A percentile compares a stretch with the other conserved stretches of the same genome.
Conservation (phyloP, 1,140 invertebrate genomes). For the Caenorhabditis remanei region DNA sequence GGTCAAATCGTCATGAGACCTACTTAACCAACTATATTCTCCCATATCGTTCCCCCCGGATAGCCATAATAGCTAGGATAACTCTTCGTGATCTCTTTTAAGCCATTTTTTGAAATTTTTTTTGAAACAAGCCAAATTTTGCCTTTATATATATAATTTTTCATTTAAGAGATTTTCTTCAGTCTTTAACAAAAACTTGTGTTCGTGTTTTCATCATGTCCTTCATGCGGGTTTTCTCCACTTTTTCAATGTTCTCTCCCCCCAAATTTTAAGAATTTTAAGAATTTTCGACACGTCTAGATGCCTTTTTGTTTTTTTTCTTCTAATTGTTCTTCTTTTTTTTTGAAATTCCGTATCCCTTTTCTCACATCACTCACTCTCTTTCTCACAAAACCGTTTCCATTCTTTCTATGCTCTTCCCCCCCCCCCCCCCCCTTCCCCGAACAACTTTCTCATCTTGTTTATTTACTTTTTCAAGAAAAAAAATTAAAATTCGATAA, state of each 20-base stretch:
- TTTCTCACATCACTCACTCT: neutral
- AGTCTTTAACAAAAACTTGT: too few relatives aligned
- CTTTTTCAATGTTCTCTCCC: constrained; percentile 44
- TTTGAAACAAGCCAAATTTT: too few relatives aligned
- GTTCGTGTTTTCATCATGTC: constrained; percentile 35
- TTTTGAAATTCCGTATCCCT: neutral
- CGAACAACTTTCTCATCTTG: too few relatives aligned
- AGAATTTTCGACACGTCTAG: neutral
- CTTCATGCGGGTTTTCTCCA: constrained; percentile 2
- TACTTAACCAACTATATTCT: neutral
- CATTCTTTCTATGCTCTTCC: too few relatives aligned
- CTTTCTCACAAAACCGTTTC: neutral
- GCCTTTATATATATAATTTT: neutral
- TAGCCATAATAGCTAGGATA: neutral
- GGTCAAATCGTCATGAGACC: too few relatives aligned
- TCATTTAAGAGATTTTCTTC: neutral
- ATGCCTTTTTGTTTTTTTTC: neutral
- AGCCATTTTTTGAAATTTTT: neutral
- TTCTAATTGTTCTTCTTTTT: neutral
- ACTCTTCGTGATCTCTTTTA: constrained; percentile 7
- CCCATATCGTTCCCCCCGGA: neutral
- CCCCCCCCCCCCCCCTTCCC: neutral
- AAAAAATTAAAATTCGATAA: constrained; percentile 11
- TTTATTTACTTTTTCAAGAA: neutral
- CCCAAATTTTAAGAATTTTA: too few relatives aligned